These are phyloP conservation scores for Vidua macroura DNA, from an alignment of 2,113 vertebrate species.

Conservation along the genomic window DNA sequence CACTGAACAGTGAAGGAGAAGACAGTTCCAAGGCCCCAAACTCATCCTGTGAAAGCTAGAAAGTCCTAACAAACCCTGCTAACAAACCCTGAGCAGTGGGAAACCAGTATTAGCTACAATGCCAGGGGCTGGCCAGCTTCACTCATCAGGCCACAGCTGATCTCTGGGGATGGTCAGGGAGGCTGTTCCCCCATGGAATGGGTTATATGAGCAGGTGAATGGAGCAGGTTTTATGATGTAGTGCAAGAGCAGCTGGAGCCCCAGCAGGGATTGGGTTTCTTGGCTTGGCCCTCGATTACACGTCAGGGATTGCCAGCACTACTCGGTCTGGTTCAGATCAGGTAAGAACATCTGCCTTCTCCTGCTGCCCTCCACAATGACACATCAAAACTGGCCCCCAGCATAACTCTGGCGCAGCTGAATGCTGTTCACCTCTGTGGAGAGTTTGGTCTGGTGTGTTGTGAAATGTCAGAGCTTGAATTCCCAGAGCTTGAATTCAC, in stretches of 20 bases:
- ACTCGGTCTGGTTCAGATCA: not conserved
- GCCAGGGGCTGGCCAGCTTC: not conserved
- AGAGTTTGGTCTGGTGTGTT: not conserved
- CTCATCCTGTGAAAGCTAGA: not conserved
- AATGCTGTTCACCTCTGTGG: rapidly evolving
- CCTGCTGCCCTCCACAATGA: not conserved
- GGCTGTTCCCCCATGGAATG: not conserved
- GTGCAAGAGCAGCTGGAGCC: not conserved
- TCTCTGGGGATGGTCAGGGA: not conserved
- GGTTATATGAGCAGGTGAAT: not conserved
- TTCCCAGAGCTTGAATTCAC: not conserved
- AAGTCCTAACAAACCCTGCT: not conserved
- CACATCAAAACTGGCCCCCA: not conserved
- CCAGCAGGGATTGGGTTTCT: not conserved
- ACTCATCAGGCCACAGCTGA: not conserved
- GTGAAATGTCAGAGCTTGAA: not conserved
- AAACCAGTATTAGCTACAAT: not conserved
- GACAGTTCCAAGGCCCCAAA: not conserved
- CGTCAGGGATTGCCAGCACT: not conserved
- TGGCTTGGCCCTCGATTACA: not conserved
- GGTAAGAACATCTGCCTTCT: not conserved
- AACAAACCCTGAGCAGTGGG: not conserved
- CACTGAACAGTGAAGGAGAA: constrained; percentile 11
- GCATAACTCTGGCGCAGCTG: not conserved
- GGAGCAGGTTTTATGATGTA: not conserved